A percentile compares a stretch with the other conserved stretches of the same genome.
Evolutionary conservation across 2,797 vertebrate species (phyloP).

Genomic region (Pseudomugil gertrudae): DNA sequence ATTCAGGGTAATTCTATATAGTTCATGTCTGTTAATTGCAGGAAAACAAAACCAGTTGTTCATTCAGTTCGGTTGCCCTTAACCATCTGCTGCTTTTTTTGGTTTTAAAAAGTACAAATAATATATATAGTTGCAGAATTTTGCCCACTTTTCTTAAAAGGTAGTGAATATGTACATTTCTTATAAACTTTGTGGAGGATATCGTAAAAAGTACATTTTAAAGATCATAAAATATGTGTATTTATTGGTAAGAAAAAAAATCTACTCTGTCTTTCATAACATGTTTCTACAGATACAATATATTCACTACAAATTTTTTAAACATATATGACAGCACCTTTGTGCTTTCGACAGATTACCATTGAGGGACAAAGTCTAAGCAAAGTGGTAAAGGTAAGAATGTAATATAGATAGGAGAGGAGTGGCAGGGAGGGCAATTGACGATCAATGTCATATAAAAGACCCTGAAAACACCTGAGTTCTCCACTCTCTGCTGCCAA

Average conservation of each 20-base stretch:
- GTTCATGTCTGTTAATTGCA: background rate
- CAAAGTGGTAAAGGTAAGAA: conserved; percentile 52
- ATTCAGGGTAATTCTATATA: no score
- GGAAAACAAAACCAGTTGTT: background rate
- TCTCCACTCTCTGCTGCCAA: conserved; percentile 42
- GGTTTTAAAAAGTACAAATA: no score
- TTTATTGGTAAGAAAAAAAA: background rate
- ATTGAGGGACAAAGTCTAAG: conserved; percentile 59
- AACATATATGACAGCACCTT: conserved; percentile 11
- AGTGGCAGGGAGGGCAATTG: conserved; percentile 43
- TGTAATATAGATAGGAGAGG: conserved; percentile 59
- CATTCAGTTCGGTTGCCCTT: background rate
- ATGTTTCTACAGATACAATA: conserved; percentile 23
- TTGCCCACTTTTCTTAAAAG: background rate
- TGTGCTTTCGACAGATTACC: conserved; percentile 12
- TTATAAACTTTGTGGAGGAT: background rate
- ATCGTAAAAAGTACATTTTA: background rate
- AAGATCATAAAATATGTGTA: background rate
- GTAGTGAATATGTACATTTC: background rate
- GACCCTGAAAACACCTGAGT: conserved; percentile 5
- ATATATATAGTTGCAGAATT: background rate
- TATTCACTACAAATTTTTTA: conserved; percentile 2
- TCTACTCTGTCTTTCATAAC: conserved; percentile 5
- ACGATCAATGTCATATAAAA: conserved; percentile 57
- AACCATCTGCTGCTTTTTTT: background rate